Evolutionary conservation across 2,797 vertebrate species (phyloP).

Genomic region (Tolypeutes matacus): DNA sequence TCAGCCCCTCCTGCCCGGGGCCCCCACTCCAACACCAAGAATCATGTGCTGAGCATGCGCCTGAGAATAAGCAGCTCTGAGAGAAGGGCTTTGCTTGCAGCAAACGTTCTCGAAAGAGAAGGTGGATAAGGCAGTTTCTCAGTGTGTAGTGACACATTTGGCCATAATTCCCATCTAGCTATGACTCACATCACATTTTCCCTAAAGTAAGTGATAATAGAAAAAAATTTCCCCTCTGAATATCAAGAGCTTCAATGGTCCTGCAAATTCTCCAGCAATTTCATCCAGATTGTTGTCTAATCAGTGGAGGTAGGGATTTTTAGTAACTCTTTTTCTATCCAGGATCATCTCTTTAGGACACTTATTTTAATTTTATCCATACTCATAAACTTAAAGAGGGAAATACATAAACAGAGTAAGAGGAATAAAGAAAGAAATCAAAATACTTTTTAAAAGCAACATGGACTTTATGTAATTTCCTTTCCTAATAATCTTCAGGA

Average conservation of each 20-base stretch:
- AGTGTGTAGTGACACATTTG: not conserved
- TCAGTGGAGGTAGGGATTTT: not conserved
- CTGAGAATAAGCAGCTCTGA: not conserved
- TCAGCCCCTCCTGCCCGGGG: not conserved
- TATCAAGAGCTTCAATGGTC: not conserved
- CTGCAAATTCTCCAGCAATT: not conserved
- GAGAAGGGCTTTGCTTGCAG: not conserved
- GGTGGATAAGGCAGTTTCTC: not conserved
- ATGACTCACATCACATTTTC: not conserved
- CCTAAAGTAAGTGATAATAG: not conserved
- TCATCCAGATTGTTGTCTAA: rapidly evolving
- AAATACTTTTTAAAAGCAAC: conserved; percentile 36
- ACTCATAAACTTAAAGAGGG: not conserved
- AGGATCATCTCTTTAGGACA: not conserved
- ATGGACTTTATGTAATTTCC: conserved; percentile 73
- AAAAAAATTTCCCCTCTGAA: not conserved
- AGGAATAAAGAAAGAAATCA: conserved; percentile 5
- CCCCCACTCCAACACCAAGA: not conserved
- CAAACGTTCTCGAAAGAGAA: not conserved
- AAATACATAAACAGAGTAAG: conserved; percentile 56
- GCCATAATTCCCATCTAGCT: not conserved
- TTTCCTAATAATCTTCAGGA: conserved; percentile 62
- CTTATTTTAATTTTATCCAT: not conserved
- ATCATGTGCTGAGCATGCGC: conserved; percentile 1
- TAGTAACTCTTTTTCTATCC: not conserved